phyloP scores from a whole-genome alignment of 2,797 vertebrate genomes.

The Poecile montanus region DNA sequence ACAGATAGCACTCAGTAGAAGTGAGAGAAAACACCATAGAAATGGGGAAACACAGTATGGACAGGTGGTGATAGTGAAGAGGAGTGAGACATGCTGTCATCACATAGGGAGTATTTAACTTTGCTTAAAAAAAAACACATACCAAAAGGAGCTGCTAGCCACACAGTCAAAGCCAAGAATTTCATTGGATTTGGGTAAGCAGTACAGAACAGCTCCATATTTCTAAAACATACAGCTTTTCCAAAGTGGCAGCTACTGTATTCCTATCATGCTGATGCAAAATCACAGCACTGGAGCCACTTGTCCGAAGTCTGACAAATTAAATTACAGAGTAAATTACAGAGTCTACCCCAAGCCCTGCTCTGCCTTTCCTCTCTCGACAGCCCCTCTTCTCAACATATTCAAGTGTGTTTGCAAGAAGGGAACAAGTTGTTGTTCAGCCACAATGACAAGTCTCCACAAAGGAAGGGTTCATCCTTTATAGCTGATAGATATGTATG shows the following conservation, averaged over 20 bases:
- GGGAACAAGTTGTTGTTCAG: neutral
- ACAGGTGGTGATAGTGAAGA: constrained; percentile 8
- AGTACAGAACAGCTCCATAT: neutral
- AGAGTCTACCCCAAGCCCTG: neutral
- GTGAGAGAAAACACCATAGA: neutral
- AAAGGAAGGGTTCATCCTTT: neutral
- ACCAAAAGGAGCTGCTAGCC: constrained; percentile 35
- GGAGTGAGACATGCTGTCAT: constrained; percentile 39
- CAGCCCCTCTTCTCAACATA: neutral
- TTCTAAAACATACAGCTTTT: neutral
- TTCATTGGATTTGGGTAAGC: neutral
- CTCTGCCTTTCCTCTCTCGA: neutral
- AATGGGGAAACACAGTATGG: neutral
- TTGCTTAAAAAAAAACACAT: neutral
- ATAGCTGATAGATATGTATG: neutral
- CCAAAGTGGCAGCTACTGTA: neutral
- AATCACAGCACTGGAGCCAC: neutral
- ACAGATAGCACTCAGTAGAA: neutral
- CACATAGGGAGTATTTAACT: neutral
- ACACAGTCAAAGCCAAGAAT: neutral
- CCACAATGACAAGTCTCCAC: neutral
- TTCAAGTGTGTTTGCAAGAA: neutral
- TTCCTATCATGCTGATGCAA: neutral
- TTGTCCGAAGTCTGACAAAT: neutral
- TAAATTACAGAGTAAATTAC: neutral